Evolutionary conservation across 2,797 vertebrate species (phyloP), one percentile per base, ranked within the genome.

Genomic region (Cygnus olor): DNA sequence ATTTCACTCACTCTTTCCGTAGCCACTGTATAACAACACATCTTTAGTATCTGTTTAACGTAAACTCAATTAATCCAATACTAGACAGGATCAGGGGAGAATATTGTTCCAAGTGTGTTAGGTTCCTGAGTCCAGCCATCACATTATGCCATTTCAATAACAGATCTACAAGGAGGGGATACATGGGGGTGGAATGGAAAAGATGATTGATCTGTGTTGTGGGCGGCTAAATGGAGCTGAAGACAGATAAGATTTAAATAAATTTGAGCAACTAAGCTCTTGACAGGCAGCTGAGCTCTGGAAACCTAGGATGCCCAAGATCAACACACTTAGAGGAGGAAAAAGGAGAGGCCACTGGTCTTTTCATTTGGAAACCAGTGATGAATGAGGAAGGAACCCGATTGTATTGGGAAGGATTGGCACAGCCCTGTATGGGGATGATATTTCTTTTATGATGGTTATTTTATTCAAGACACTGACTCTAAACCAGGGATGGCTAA

Each of bases 331-430:
- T 11, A 36, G 40, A 38, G 61, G 60, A 61, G 32, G 5, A 22
- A 83, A 64, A 47, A 3, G 44, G 19, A 58, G 22, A 32, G 4
- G 60, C 2, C 0, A 0, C 18, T 36, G 27, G 25, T 13, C 20
- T 14, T 6, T 19, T 60, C 21, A 22, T 11, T 3, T n/a, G 24
- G 54, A 49, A 18, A 22, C 6, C 0, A 1, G 1, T 34, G 53
- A 44, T 20, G 27, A 38, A 5, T n/a, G 25, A 47, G 34, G 57
- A 85, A 54, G 11, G 38, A 85, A 12, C 3, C 32, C n/a, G 3
- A 2, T 61, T 40, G 47, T 57, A 0, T 28, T 38, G 19, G 40
- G 40, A 53, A 49, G n/a, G 25, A 30, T 6, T 44, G n/a, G 15
- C 8, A 54, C 54, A 42, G 10, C 14, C 68, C 17, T 30, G 11